phyloP scores from a whole-genome alignment of 2,113 vertebrate genomes.

The Oryzias woworae region DNA sequence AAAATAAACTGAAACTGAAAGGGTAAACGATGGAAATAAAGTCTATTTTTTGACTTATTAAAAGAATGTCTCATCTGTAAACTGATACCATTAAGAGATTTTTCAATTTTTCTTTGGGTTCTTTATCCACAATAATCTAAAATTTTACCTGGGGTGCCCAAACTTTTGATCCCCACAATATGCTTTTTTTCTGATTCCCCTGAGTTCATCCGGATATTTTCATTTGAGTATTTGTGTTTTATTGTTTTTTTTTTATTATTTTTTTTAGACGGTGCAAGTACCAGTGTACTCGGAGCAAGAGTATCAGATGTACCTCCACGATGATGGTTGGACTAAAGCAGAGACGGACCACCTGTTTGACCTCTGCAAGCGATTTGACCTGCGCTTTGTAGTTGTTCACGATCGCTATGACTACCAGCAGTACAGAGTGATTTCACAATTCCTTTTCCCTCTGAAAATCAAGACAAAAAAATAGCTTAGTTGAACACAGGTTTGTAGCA shows the following conservation, averaged over 20 bases:
- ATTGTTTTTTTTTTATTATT: neutral
- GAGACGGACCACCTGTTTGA: constrained; percentile 98
- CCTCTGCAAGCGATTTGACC: constrained; percentile 93
- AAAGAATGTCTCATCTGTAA: too few species aligned
- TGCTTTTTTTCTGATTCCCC: neutral
- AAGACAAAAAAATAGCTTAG: neutral
- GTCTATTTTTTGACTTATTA: too few species aligned
- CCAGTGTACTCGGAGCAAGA: constrained; percentile 98
- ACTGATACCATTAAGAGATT: too few species aligned
- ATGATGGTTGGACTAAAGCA: constrained; percentile 96
- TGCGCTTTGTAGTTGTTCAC: constrained; percentile 93
- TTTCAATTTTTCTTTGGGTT: too few species aligned
- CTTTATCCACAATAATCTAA: too few species aligned
- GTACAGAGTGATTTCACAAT: constrained; percentile 85
- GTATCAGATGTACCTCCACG: constrained; percentile 95
- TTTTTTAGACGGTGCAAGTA: constrained; percentile 87
- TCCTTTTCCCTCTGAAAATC: neutral
- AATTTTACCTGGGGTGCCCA: too few species aligned
- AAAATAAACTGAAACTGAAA: too few species aligned
- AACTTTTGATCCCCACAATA: neutral
- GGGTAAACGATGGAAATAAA: too few species aligned
- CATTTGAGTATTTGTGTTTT: neutral
- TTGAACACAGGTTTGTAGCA: neutral
- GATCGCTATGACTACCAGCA: constrained; percentile 98
- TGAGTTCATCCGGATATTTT: neutral